phyloP scores from a whole-genome alignment of 1,140 invertebrate species.

The Hirudo medicinalis region DNA sequence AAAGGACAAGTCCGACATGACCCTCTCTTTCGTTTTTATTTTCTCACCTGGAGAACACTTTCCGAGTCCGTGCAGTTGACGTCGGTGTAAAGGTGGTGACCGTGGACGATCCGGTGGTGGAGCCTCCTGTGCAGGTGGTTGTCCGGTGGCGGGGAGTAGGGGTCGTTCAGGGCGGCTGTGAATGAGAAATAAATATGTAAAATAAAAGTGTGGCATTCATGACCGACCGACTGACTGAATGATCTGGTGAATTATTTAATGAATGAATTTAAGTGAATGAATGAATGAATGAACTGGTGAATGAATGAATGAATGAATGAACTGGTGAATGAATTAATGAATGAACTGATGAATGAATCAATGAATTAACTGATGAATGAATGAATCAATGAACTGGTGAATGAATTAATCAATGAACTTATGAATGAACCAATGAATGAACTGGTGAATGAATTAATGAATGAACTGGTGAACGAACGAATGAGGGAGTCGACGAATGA shows the following conservation, averaged over 20 bases:
- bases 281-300: background rate
- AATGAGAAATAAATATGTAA: background rate
- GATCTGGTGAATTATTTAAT: background rate
- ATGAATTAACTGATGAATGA: no score
- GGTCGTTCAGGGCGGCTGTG: background rate
- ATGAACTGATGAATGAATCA: background rate
- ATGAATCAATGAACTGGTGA: background rate
- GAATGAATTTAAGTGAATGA: background rate
- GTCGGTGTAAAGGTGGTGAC: constrained; percentile 36
- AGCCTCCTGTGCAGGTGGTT: constrained; percentile 18
- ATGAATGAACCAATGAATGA: constrained; percentile 19
- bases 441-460: constrained; percentile 22
- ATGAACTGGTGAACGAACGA: constrained; percentile 19
- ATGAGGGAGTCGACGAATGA: background rate
- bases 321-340: background rate
- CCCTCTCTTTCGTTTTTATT: no score
- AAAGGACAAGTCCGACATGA: no score
- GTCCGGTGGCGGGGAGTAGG: constrained; percentile 7
- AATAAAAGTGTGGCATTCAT: background rate
- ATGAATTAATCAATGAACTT: background rate
- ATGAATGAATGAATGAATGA: constrained; percentile 28
- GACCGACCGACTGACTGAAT: background rate
- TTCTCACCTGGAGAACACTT: constrained; percentile 36
- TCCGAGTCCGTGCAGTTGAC: constrained; percentile 39
- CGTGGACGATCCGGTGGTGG: constrained; percentile 21